Evolutionary conservation across 1,140 invertebrate species (phyloP), one percentile per base, ranked within the genome.

Genomic region (Drosophila subpulchrella): DNA sequence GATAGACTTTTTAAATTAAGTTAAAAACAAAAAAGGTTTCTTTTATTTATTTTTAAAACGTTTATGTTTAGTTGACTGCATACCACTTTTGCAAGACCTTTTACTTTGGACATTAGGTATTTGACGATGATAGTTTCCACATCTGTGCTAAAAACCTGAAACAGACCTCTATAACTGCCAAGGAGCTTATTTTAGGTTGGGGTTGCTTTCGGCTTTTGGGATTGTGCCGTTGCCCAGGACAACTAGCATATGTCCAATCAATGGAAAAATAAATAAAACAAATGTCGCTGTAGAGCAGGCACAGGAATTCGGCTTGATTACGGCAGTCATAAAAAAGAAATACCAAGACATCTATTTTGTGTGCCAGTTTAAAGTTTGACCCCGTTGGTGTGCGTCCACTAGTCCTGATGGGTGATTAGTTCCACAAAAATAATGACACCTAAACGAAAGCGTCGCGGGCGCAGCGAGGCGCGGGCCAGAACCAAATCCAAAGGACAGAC

Each of bases 291-390:
- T 71, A 59, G 53, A 48, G 20, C 55, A 68, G 72, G 79, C 76
- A 47, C 54, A 70, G 83, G 78, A 86, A 86, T 86, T 89, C 70
- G 79, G 84, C 76, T 74, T 88, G 75, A 83, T 78, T 70, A 65
- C 63, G 53, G 44, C 63, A 55, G 42, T 54, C 55, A 59, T 57
- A 60, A 59, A 72, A 76, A 68, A 76, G 63, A 79, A 78, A 79
- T 59, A 36, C 15, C 47, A 17, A 13, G 34, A 12, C 39, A 62
- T 71, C 44, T 24, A 68, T 36, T 74, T 76, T 63, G 78, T 38
- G 48, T 75, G 55, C 62, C 62, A 80, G 46, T 83, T 78, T 44
- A 42, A 53, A 89, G 67, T 71, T 81, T 81, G 81, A 75, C 81
- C 81, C 50, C 58, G 42, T 74, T 78, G 63, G 42, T 60, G 50